Conservation (phyloP, 2,113 vertebrate genomes). For the Nestor notabilis region DNA sequence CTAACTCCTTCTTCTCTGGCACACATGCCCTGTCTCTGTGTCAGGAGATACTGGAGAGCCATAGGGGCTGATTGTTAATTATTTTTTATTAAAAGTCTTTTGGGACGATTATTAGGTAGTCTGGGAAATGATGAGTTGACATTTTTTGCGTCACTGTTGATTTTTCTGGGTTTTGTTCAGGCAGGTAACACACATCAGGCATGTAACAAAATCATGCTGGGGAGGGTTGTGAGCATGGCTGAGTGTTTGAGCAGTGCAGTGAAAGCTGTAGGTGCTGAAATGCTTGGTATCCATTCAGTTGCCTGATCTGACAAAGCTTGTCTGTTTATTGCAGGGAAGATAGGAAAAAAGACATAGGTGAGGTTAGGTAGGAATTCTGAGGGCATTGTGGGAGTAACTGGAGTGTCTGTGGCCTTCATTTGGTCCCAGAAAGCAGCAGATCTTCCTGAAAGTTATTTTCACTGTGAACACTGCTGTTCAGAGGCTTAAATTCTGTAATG, state of each 20-base stretch:
- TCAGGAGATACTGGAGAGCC: not conserved
- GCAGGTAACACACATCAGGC: not conserved
- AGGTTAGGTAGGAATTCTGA: not conserved
- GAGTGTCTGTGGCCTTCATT: not conserved
- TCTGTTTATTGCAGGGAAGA: not conserved
- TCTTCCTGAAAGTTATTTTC: not conserved
- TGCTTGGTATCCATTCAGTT: not conserved
- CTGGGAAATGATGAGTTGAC: not conserved
- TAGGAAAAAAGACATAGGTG: not conserved
- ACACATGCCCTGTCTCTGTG: fast-evolving
- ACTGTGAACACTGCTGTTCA: not conserved
- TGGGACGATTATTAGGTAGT: not conserved
- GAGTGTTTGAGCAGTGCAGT: fast-evolving
- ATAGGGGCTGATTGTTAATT: not conserved
- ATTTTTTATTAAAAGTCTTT: not conserved
- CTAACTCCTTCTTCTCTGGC: not conserved
- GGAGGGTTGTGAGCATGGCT: not conserved
- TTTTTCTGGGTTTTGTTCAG: not conserved
- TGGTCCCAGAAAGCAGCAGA: not conserved
- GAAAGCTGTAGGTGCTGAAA: not conserved
- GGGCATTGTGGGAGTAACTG: not conserved
- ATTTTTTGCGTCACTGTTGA: not conserved
- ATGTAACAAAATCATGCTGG: not conserved
- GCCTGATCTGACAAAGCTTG: not conserved
- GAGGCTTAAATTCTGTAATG: not conserved